Percentiles rank a stretch among this genome's conserved stretches.
These are phyloP conservation scores for Julus scanicus DNA, from an alignment of 2,888 invertebrate species.

Conservation along the genomic window DNA sequence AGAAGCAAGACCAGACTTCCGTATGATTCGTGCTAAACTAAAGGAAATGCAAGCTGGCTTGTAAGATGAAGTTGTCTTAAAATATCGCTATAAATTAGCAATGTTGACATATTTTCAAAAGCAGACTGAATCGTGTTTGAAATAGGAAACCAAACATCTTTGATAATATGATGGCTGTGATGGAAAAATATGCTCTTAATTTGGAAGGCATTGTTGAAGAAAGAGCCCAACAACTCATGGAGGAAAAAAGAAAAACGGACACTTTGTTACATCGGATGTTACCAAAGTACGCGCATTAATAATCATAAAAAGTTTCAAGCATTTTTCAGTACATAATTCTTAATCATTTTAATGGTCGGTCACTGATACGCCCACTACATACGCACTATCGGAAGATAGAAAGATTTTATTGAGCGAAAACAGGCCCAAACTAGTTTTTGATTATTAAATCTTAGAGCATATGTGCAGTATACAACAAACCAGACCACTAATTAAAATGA, in stretches of 20 bases:
- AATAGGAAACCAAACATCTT: conserved; percentile 83
- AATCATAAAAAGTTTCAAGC: neutral
- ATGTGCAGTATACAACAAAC: too few species aligned
- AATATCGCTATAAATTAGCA: neutral
- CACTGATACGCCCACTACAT: too few species aligned
- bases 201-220: conserved; percentile 85
- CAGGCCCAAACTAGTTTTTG: too few species aligned
- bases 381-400: too few species aligned
- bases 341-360: too few species aligned
- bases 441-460: too few species aligned
- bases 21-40: conserved; percentile 64
- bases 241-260: conserved; percentile 87
- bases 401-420: too few species aligned
- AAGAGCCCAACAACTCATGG: conserved; percentile 80
- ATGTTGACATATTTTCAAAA: neutral
- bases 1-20: conserved; percentile 66
- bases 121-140: neutral
- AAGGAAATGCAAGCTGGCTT: conserved; percentile 77
- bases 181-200: conserved; percentile 91
- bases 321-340: too few species aligned
- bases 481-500: too few species aligned
- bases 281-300: conserved; percentile 71
- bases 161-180: conserved; percentile 89
- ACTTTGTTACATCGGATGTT: conserved; percentile 85
- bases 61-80: conserved; percentile 71